Evolutionary conservation across 2,888 invertebrate genomes (phyloP), one percentile per base, ranked within the genome.

Genomic region (Terebella lapidaria): DNA sequence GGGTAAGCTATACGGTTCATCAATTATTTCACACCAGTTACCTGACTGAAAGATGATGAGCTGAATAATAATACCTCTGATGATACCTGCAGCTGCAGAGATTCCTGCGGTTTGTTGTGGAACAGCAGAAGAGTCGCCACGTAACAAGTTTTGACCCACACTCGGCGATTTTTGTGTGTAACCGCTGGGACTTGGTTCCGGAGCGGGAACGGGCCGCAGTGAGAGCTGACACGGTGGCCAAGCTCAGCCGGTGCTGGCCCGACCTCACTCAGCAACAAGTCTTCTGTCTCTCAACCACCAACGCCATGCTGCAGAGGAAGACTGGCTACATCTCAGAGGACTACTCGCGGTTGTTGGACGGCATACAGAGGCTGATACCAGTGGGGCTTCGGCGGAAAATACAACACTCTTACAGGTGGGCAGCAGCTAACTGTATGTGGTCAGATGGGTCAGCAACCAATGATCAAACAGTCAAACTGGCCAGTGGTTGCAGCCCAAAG

Each of bases 161-260:
- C 46, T 66, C 72, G 1, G 71, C 76, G 22, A 65, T 76, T 46
- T 76, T 76, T 61, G 72, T 76, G 20, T 73, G 74, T 42, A 76
- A 76, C 63, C 72, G 74, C 59, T 75, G 75, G 74, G 76, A 76
- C 58, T 63, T 70, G 20, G 67, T 75, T 2, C 60, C 66, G 2
- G 67, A 65, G 15, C 57, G 62, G 0, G 70, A 71, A 45, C 57
- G 61, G 24, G 67, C 68, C 1, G 61, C 61, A 22, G 72, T 76
- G 10, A 68, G 69, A 30, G 55, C 66, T 5, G 67, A 74, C 57
- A 72, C 70, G 3, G 58, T 70, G 1, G 53, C 54, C 2, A 69
- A 68, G 49, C 67, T 75, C 10, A 59, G 57, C 26, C 64, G 62
- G 5, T 71, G 69, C n/a, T 74, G 73, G 73, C 73, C 74, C 15